These are phyloP conservation scores for Plumapathes pennacea DNA, from an alignment of 92 coral and sea anemone species.

Conservation along the genomic window DNA sequence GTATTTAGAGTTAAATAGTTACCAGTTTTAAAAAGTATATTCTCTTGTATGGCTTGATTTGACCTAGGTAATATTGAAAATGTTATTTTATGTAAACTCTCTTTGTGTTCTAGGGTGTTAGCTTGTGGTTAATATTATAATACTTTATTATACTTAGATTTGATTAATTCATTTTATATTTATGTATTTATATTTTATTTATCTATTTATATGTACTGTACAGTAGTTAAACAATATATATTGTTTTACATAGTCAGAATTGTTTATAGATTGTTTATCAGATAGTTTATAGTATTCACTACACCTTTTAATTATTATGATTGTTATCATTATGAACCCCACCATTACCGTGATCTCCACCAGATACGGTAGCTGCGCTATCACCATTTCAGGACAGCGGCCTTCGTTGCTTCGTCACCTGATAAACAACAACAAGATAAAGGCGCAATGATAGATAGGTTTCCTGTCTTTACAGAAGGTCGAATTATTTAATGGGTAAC, in stretches of 20 bases:
- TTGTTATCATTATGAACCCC: background rate
- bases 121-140: no score
- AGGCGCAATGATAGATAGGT: no score
- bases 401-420: no score
- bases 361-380: constrained; percentile 4
- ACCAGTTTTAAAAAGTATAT: no score
- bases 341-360: background rate
- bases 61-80: background rate
- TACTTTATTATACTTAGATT: no score
- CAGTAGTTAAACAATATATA: background rate
- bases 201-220: background rate
- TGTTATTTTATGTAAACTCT: background rate
- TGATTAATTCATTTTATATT: background rate
- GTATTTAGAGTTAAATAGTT: no score
- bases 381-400: no score
- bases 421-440: no score
- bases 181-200: background rate
- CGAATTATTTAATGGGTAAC: no score
- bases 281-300: background rate
- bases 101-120: no score
- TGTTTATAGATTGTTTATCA: constrained; percentile 1
- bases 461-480: no score
- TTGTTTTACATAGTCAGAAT: background rate
- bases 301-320: no score
- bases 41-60: background rate